A percentile compares a stretch with the other conserved stretches of the same genome.
phyloP scores from a whole-genome alignment of 2,113 vertebrate genomes.

The Agelaius phoeniceus region DNA sequence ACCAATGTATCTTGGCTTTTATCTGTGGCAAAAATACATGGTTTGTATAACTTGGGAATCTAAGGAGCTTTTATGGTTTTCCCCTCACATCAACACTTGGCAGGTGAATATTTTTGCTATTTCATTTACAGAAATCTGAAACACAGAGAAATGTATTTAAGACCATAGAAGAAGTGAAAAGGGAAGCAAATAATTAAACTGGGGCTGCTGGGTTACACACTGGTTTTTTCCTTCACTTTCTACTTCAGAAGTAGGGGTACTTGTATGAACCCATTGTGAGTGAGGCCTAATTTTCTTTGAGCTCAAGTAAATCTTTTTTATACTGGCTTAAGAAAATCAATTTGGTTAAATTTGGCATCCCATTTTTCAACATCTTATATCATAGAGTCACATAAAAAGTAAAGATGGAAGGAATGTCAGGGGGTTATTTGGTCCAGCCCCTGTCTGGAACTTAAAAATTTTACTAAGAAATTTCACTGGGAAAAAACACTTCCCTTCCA shows the following conservation, averaged over 20 bases:
- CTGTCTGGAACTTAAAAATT: neutral
- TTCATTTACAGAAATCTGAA: neutral
- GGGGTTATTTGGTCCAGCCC: neutral
- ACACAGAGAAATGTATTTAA: neutral
- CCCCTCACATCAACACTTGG: neutral
- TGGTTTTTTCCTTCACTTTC: neutral
- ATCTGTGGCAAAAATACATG: neutral
- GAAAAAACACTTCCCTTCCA: neutral
- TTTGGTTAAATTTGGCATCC: neutral
- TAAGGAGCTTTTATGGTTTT: neutral
- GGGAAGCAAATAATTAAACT: neutral
- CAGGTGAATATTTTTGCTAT: neutral
- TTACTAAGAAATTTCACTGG: neutral
- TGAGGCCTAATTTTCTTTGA: neutral
- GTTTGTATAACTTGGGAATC: neutral
- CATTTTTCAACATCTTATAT: neutral
- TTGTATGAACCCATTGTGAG: neutral
- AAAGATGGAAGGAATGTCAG: neutral
- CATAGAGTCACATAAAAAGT: neutral
- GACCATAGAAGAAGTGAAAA: neutral
- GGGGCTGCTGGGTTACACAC: fast-evolving
- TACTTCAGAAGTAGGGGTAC: neutral
- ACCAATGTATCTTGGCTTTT: neutral
- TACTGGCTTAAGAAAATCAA: neutral
- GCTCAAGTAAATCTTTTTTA: neutral